Evolutionary conservation across 2,113 vertebrate genomes (phyloP).

Genomic region (Etheostoma cragini): DNA sequence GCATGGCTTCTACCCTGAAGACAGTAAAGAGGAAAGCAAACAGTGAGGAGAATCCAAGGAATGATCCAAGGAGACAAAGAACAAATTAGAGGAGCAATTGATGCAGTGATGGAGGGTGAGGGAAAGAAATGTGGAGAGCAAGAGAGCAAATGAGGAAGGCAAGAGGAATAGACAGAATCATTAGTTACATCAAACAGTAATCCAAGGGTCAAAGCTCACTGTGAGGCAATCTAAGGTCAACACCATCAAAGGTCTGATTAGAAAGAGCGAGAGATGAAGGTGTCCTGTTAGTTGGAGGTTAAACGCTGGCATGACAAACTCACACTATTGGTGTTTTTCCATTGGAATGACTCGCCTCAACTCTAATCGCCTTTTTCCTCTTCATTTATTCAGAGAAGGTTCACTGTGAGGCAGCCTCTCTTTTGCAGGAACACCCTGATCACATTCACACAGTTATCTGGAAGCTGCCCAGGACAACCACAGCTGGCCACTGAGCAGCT

Average conservation of each 20-base stretch:
- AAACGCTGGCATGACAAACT: slow-evolving; percentile 32
- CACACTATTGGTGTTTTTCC: not conserved
- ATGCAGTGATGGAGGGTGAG: slow-evolving; percentile 1
- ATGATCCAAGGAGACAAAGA: not conserved
- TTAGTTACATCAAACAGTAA: slow-evolving; percentile 10
- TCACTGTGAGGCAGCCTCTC: too few relatives aligned
- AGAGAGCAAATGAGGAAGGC: not conserved
- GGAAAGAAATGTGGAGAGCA: not conserved
- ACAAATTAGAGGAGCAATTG: not conserved
- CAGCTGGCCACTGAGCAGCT: too few relatives aligned
- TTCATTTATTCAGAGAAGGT: too few relatives aligned
- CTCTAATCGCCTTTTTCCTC: too few relatives aligned
- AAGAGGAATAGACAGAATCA: slow-evolving; percentile 9
- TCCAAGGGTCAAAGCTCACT: slow-evolving; percentile 39
- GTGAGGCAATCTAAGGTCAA: slow-evolving; percentile 41
- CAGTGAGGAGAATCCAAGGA: not conserved
- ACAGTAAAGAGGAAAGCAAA: slow-evolving; percentile 25
- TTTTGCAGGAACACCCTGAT: too few relatives aligned
- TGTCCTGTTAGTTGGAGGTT: slow-evolving; percentile 36
- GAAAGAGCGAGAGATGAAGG: slow-evolving; percentile 39
- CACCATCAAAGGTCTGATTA: slow-evolving; percentile 23
- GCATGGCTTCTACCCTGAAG: slow-evolving; percentile 87
- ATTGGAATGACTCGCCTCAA: too few relatives aligned
- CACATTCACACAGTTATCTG: too few relatives aligned
- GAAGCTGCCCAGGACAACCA: too few relatives aligned